A percentile compares a stretch with the other conserved stretches of the same genome.
Conservation (phyloP, 2,888 invertebrate genomes). For the Trachelus iudaicus region DNA sequence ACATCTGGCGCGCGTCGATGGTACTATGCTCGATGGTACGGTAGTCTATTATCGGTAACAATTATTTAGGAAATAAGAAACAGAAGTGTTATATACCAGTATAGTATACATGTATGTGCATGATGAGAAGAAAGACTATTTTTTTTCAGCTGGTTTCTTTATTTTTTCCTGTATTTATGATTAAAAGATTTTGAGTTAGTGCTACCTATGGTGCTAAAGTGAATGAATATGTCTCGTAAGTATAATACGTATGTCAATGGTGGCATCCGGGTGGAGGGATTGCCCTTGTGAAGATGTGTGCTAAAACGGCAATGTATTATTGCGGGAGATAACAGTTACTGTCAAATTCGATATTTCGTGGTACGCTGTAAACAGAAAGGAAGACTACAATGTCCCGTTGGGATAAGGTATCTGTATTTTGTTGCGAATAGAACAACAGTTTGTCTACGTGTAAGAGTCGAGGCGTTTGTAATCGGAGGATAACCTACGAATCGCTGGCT, state of each 20-base stretch:
- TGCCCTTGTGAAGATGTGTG: constrained; percentile 9
- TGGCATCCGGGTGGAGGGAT: background rate
- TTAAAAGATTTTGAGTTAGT: background rate
- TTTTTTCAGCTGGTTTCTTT: background rate
- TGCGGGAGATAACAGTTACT: constrained; percentile 12
- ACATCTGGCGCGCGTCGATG: background rate
- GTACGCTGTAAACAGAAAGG: background rate
- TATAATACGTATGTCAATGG: background rate
- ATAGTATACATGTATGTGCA: background rate
- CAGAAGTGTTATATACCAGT: background rate
- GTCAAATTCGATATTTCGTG: background rate
- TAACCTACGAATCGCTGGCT: background rate
- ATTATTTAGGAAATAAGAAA: background rate
- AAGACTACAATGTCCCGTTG: background rate
- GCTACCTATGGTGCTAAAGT: background rate
- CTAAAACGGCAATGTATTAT: background rate
- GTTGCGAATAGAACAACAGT: background rate
- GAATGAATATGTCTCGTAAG: background rate
- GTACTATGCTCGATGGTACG: background rate
- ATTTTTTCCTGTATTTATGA: background rate
- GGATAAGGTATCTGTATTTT: background rate
- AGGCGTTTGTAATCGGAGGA: background rate
- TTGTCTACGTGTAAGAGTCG: background rate
- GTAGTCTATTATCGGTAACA: background rate
- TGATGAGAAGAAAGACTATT: background rate